A percentile compares a stretch with the other conserved stretches of the same genome.
These are phyloP conservation scores for Cygnus atratus DNA, from an alignment of 2,113 vertebrate species.

Conservation along the genomic window DNA sequence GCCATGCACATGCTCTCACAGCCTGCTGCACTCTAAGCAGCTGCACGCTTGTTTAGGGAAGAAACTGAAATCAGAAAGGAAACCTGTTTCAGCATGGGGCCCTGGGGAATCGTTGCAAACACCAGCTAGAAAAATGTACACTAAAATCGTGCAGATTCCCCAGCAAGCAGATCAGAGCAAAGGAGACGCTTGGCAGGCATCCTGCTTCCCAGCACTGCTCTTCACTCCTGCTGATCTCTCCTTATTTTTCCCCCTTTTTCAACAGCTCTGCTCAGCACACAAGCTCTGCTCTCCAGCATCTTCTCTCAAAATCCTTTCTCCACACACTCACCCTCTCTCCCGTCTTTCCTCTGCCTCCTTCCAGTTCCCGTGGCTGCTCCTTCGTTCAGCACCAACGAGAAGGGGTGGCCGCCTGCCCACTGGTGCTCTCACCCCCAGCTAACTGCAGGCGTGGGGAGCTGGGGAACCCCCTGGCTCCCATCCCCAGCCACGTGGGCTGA, in stretches of 20 bases:
- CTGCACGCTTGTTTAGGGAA: background rate
- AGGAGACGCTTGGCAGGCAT: background rate
- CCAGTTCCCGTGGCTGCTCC: background rate
- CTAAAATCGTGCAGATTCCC: background rate
- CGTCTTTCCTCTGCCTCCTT: conserved; percentile 15
- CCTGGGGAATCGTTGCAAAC: background rate
- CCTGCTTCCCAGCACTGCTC: background rate
- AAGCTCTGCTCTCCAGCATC: background rate
- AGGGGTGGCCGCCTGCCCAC: background rate
- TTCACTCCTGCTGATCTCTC: background rate
- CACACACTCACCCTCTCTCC: fast-evolving
- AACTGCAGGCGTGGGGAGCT: fast-evolving
- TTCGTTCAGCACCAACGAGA: background rate
- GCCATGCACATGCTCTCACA: background rate
- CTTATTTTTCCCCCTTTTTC: background rate
- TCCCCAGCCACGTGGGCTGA: fast-evolving
- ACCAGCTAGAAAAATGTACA: background rate
- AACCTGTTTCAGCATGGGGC: background rate
- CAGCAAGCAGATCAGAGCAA: background rate
- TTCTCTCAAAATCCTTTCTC: background rate
- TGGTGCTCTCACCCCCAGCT: background rate
- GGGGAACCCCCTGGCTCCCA: background rate
- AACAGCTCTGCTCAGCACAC: background rate
- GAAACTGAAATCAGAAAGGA: background rate
- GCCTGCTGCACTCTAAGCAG: background rate